A percentile compares a stretch with the other conserved stretches of the same genome.
Evolutionary conservation across 2,888 invertebrate genomes (phyloP).

Genomic region (Plagodis dolabraria): DNA sequence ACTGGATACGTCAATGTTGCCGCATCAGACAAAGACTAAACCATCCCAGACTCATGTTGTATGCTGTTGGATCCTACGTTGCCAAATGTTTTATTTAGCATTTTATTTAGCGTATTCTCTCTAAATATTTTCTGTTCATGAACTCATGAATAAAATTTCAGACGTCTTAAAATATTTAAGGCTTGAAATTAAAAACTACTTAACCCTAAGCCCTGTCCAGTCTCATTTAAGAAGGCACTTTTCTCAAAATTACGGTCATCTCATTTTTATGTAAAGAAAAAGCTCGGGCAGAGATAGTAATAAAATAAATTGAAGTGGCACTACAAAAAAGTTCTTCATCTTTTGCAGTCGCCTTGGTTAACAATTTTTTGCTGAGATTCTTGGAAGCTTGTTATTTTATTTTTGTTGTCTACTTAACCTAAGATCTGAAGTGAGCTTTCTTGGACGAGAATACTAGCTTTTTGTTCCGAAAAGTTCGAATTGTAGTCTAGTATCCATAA

Average conservation of each 20-base stretch:
- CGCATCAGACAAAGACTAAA: too few relatives aligned
- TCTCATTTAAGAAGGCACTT: slow-evolving; percentile 9
- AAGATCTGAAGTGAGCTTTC: not conserved
- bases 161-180: too few relatives aligned
- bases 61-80: too few relatives aligned
- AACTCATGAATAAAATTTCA: too few relatives aligned
- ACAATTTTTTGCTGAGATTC: slow-evolving; percentile 2
- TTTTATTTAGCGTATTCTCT: too few relatives aligned
- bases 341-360: slow-evolving; percentile 9
- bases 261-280: slow-evolving; percentile 10
- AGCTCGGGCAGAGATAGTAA: slow-evolving; percentile 16
- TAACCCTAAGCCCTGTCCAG: not conserved
- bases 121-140: too few relatives aligned
- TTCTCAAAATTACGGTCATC: slow-evolving; percentile 15
- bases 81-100: too few relatives aligned
- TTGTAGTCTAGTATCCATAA: too few relatives aligned
- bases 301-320: slow-evolving; percentile 22
- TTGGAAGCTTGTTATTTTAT: not conserved
- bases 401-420: slow-evolving; percentile 9
- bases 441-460: not conserved
- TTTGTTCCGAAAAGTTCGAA: not conserved
- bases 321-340: slow-evolving; percentile 13
- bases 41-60: too few relatives aligned
- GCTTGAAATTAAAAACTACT: slow-evolving; percentile 7
- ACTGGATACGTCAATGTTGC: too few relatives aligned